phyloP scores from a whole-genome alignment of 2,888 invertebrate species.

The Tetropium fuscum region DNA sequence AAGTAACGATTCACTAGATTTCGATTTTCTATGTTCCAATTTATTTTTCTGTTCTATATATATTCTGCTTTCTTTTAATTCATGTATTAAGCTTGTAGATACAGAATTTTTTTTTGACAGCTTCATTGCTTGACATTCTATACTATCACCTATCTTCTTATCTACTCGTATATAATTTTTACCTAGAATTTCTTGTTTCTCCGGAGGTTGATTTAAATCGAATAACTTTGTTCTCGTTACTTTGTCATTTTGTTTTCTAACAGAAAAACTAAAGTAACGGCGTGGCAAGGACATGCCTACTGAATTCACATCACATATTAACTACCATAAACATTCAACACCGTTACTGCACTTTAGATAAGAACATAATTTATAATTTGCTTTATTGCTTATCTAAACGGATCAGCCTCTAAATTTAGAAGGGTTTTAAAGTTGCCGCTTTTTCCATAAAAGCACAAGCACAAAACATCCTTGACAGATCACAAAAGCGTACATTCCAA shows the following conservation, averaged over 20 bases:
- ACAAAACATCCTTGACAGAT: background rate
- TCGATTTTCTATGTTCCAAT: slow-evolving; percentile 34
- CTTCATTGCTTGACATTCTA: background rate
- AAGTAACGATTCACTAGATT: slow-evolving; percentile 35
- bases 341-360: slow-evolving; percentile 16
- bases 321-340: slow-evolving; percentile 15
- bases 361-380: slow-evolving; percentile 18
- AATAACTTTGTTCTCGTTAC: slow-evolving; percentile 2
- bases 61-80: slow-evolving; percentile 29
- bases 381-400: slow-evolving; percentile 21
- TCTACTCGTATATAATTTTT: too few species aligned
- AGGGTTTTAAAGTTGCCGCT: slow-evolving; percentile 10
- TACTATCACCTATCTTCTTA: background rate
- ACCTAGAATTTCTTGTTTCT: background rate
- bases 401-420: slow-evolving; percentile 27
- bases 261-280: slow-evolving; percentile 28
- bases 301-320: slow-evolving; percentile 27
- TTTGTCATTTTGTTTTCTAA: slow-evolving; percentile 27
- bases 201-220: too few species aligned
- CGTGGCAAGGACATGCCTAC: slow-evolving; percentile 32
- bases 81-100: slow-evolving; percentile 34
- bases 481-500: background rate
- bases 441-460: too few species aligned
- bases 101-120: slow-evolving; percentile 33
- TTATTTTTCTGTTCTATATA: slow-evolving; percentile 33